Evolutionary conservation across 2,797 vertebrate species (phyloP), one percentile per base, ranked within the genome.

Genomic region (Malurus splendens): DNA sequence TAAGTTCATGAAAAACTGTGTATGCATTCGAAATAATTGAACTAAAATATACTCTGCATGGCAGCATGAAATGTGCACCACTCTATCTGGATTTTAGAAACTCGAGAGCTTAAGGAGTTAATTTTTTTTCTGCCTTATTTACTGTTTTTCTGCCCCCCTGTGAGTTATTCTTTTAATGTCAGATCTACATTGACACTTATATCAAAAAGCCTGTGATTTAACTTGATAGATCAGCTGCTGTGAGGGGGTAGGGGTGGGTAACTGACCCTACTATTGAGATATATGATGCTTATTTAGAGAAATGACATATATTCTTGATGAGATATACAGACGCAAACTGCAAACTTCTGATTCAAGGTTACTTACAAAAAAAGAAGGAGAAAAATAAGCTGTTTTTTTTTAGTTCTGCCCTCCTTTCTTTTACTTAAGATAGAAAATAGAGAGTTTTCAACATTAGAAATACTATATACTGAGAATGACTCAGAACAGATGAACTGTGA

Each of bases 261-360:
- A 72, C 86, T 82, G 92, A 90, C 92, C 93, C 86, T 81, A 51
- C 74, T 88, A 91, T 94, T 94, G 83, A 94, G 92, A 94, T 93
- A 82, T 94, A 94, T 90, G 90, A 86, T 90, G 65, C 75, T 93
- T 92, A 79, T 84, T 94, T 90, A 82, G 83, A 94, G 47, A 92
- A 92, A 95, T 92, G 91, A 90, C 91, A 93, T 70, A 64, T 51
- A 79, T 91, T 84, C 71, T 90, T 74, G 83, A 94, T 91, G 74
- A 93, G 78, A 82, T 86, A 41, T 45, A 79, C 50, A 86, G 64
- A 68, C 1, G 0, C 77, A 84, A 92, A 33, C 71, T 38, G 14
- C 56, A 79, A 47, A 67, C 18, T 90, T 90, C 51, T 89, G 64
- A 82, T 83, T 94, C 90, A 94, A 93, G 92, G 87, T 94, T 95